Percentiles rank a stretch among this genome's conserved stretches.
Conservation (phyloP, 2,797 vertebrate species). For the Crocodylus rhombifer region DNA sequence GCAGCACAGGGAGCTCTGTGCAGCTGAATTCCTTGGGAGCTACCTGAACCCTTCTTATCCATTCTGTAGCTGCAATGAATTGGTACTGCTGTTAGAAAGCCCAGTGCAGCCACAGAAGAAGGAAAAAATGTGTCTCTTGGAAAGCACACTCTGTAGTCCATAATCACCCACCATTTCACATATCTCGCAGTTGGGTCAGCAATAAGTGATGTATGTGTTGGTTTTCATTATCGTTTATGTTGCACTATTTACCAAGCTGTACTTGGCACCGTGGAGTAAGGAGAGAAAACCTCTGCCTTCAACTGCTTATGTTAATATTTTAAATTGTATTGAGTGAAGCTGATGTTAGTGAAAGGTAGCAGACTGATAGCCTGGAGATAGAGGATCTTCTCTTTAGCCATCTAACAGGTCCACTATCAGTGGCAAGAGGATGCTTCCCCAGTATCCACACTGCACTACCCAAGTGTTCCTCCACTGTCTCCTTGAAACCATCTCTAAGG, state of each 20-base stretch:
- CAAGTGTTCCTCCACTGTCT: neutral
- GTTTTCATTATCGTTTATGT: neutral
- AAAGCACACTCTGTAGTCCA: neutral
- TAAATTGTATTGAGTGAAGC: neutral
- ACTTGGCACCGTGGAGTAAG: neutral
- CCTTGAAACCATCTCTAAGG: neutral
- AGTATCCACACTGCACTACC: neutral
- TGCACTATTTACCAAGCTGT: neutral
- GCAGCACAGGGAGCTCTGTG: neutral
- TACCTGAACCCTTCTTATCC: neutral
- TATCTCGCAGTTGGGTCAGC: neutral
- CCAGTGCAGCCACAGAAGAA: neutral
- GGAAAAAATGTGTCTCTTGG: neutral
- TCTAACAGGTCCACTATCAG: neutral
- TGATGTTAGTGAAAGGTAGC: neutral
- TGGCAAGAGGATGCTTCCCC: neutral
- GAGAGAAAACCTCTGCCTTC: neutral
- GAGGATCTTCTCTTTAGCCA: neutral
- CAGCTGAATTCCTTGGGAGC: neutral
- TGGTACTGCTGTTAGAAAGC: neutral
- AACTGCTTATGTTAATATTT: neutral
- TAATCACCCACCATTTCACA: accelerated
- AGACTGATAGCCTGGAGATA: neutral
- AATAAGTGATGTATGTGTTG: too few species aligned
- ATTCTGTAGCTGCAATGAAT: neutral